Evolutionary conservation across 2,797 vertebrate species (phyloP).

Genomic region (Pseudopleuronectes americanus): DNA sequence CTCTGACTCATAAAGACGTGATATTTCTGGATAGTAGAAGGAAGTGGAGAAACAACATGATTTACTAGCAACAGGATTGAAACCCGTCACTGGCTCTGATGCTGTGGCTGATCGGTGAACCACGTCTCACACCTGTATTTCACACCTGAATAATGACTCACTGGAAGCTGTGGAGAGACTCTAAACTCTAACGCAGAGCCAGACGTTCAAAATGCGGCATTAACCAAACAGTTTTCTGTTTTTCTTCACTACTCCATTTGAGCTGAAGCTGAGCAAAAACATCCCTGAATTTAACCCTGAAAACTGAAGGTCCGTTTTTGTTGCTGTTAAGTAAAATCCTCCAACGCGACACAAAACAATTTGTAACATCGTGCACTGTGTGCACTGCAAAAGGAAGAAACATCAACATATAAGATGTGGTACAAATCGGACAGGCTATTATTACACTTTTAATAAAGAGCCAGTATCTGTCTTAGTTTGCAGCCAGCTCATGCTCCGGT

Average conservation of each 20-base stretch:
- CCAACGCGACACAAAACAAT: constrained; percentile 50
- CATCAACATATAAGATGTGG: constrained; percentile 16
- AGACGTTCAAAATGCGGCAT: background rate
- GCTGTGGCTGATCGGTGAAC: background rate
- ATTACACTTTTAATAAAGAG: constrained; percentile 29
- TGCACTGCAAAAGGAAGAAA: constrained; percentile 16
- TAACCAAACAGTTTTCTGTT: constrained; percentile 15
- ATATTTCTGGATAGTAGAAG: no score
- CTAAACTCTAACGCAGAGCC: background rate
- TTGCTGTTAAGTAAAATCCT: constrained; percentile 40
- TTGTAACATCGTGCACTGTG: constrained; percentile 34
- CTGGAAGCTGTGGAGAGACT: no score
- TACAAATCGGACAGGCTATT: constrained; percentile 8
- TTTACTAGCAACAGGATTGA: no score
- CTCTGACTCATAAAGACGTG: no score
- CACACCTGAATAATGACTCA: constrained; percentile 5
- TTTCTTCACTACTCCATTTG: background rate
- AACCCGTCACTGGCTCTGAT: no score
- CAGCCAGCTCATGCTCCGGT: constrained; percentile 10
- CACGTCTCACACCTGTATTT: constrained; percentile 5
- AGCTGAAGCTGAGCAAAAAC: background rate
- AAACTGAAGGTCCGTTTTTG: constrained; percentile 16
- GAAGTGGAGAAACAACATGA: no score
- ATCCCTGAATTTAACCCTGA: constrained; percentile 16
- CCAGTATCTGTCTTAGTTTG: constrained; percentile 2